These are phyloP conservation scores for Nestor notabilis DNA, from an alignment of 2,113 vertebrate species.

Conservation along the genomic window DNA sequence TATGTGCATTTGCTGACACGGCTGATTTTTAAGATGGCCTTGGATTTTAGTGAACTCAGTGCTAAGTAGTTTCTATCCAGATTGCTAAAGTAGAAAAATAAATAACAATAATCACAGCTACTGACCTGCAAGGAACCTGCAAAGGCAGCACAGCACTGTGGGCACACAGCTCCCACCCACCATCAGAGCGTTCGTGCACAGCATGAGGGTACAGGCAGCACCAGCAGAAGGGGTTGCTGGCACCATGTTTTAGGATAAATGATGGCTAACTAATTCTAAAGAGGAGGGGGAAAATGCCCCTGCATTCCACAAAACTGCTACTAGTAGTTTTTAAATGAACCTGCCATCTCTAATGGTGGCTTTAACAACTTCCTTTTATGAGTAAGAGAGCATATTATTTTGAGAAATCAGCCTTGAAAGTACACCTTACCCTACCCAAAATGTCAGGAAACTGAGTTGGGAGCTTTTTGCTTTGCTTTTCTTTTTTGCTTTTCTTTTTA, in stretches of 20 bases:
- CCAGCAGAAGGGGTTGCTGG: background rate
- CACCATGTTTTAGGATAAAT: background rate
- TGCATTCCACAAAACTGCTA: background rate
- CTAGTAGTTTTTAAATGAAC: background rate
- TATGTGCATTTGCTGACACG: background rate
- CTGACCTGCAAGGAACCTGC: background rate
- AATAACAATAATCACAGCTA: background rate
- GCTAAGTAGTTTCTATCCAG: background rate
- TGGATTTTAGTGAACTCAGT: background rate
- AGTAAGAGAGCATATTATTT: background rate
- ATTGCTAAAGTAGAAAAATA: background rate
- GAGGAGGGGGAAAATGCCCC: too few relatives aligned
- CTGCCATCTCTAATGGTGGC: background rate
- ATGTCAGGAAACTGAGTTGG: background rate
- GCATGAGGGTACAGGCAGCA: background rate
- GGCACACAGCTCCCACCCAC: background rate
- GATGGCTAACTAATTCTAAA: background rate
- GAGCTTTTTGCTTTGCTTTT: background rate
- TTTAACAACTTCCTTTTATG: background rate
- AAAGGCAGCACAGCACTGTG: background rate
- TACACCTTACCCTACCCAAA: background rate
- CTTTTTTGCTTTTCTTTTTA: fast-evolving
- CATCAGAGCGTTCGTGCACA: background rate
- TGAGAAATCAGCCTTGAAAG: background rate
- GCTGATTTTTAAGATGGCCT: background rate